Conservation (phyloP, 2,797 vertebrate species). For the Xenentodon cancila region DNA sequence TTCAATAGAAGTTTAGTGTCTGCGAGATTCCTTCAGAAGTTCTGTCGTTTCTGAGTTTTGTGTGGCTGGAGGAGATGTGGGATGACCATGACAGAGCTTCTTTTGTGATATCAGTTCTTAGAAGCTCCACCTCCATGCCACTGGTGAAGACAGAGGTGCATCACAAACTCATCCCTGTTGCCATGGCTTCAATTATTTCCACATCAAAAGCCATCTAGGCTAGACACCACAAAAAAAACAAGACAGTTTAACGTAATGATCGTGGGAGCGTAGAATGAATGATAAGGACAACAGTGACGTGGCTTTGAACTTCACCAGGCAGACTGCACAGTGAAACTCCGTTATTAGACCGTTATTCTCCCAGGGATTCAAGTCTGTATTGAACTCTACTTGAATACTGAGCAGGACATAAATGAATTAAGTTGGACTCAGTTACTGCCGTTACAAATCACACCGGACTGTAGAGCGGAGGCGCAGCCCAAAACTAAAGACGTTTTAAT, state of each 20-base stretch:
- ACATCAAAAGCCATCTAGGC: too few species aligned
- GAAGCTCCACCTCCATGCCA: too few species aligned
- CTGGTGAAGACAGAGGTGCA: too few species aligned
- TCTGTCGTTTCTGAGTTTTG: too few species aligned
- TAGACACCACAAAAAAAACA: background rate
- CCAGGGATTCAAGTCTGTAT: background rate
- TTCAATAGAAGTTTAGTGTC: too few species aligned
- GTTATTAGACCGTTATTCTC: conserved; percentile 7
- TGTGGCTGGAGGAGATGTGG: too few species aligned
- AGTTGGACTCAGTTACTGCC: background rate
- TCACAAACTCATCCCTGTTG: too few species aligned
- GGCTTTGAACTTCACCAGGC: conserved; percentile 10
- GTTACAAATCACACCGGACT: background rate
- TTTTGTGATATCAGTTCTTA: too few species aligned
- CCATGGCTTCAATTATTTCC: too few species aligned
- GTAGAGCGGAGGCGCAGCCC: background rate
- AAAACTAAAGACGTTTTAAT: background rate
- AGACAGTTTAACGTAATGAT: background rate
- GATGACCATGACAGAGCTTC: too few species aligned
- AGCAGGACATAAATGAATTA: background rate
- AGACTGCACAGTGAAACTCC: conserved; percentile 51
- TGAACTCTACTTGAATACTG: background rate
- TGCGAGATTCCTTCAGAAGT: too few species aligned
- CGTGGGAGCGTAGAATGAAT: conserved; percentile 1
- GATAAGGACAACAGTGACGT: too few species aligned